Base-by-base conservation (phyloP, 2,113 vertebrate species). In the Salvelinus alpinus region DNA sequence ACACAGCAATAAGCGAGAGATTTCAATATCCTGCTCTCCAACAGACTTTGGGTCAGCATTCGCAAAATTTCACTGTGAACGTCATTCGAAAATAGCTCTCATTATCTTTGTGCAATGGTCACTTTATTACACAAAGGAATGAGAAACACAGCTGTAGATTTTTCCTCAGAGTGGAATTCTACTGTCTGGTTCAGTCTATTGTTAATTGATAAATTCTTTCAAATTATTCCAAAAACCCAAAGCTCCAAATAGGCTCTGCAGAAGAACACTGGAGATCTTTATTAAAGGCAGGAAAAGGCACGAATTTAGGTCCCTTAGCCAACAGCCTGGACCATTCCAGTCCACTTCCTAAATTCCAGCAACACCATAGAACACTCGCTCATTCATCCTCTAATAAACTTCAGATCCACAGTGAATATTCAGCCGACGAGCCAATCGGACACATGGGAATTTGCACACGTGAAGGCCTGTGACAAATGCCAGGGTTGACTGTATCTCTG, bases 361-460 rank as follows among this genome's bases (percentile, higher is more conserved):
- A 67, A 47, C 62, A 12, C 27, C 29, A 74, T 59, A 14, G 69
- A 85, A 72, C 73, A 82, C 74, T 79, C 78, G 60, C 38, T 85
- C 74, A 80, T 80, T 85, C 74, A 69, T 70, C 59, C 66, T 71
- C 70, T 84, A 81, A 80, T 76, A 31, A 72, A 80, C 75, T 80
- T 54, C 31, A 70, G 72, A 80, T 82, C 66, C 77, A 85, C 77
- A 38, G 47, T 54, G 64, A 67, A 71, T 47, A 27, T 25, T 57
- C 14, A 31, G 62, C 44, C 64, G 9, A 44, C 64, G 65, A 2
- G 72, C 31, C 69, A 84, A 76, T 77, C 25, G 12, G 25, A 70
- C 48, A 29, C 25, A 48, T 71, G 5, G 75, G 48, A 48, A 79
- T 80, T 38, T 67, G 54, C 22, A 71, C 14, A 29, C 84, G 71